Base-by-base conservation (phyloP, 2,888 invertebrate species). In the Ormyrus labotus region DNA sequence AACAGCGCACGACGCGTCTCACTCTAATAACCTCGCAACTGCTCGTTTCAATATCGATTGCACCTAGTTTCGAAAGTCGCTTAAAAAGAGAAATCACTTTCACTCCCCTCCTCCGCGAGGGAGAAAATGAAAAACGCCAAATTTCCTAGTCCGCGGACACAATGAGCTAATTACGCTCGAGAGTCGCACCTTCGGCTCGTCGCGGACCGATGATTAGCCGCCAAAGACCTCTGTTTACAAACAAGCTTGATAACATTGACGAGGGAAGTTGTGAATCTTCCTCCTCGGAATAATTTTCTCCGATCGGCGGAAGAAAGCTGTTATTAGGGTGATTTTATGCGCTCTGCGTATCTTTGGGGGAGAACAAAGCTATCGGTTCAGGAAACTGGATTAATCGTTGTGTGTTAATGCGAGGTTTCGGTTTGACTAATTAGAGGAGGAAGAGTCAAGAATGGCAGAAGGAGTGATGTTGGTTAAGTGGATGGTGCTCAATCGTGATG, bases 331-430 rank as follows among this genome's bases (percentile, higher is more conserved):
- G 34, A 34, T 34, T 34, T 34, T 34, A 57, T 5, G 47, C 10
- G 5, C 4, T 10, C 53, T 10, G 51, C 53, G 19, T 19, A 60
- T n/a, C 47, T 45, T 47, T 13, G 57, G 4, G 4, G 34, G 19
- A 64, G 34, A 73, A 73, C 73, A 73, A 73, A 73, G 73, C 73
- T 67, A 68, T 68, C 67, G 57, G 9, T 53, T 11, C 11, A 51
- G 68, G 68, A 68, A 72, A 61, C 75, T 50, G 51, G 58, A 67
- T 61, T 64, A 19, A 73, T 65, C n/a, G 19, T 9, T 13, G 45
- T 47, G 45, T n/a, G 9, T 47, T 10, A 8, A 34, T 51, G 61
- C 9, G 71, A 9, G 6, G n/a, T 6, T 45, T 11, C 4, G 7
- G 19, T 50, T 9, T 13, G 10, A 11, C 50, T 58, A 60, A 70